Evolutionary conservation across 2,888 invertebrate genomes (phyloP).

Genomic region (Leptinotarsa tumamoca): DNA sequence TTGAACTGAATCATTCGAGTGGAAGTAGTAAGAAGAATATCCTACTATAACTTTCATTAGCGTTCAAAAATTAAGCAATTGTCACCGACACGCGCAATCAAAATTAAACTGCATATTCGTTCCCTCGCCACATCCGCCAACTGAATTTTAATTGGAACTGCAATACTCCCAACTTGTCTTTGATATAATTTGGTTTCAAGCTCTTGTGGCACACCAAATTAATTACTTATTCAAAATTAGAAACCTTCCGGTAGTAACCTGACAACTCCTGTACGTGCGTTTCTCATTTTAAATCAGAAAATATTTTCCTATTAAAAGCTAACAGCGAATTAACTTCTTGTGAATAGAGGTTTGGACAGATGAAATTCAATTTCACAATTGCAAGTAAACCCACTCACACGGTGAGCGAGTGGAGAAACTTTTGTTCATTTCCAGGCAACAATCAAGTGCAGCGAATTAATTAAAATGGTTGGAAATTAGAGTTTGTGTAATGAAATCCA

Average conservation of each 20-base stretch:
- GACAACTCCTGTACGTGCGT: constrained; percentile 35
- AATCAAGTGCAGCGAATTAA: constrained; percentile 4
- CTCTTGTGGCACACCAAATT: constrained; percentile 56
- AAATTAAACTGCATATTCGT: constrained; percentile 41
- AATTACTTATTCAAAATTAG: constrained; percentile 52
- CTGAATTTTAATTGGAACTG: constrained; percentile 62
- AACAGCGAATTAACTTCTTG: constrained; percentile 28
- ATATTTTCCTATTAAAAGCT: constrained; percentile 32
- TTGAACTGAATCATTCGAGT: background rate
- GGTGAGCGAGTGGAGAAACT: background rate
- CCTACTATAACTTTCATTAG: background rate
- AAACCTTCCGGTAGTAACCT: constrained; percentile 42
- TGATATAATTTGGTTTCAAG: constrained; percentile 57
- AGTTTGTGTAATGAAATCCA: background rate
- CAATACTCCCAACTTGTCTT: constrained; percentile 58
- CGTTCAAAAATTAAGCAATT: background rate
- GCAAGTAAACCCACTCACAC: background rate
- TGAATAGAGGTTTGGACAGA: constrained; percentile 27
- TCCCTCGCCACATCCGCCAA: constrained; percentile 54
- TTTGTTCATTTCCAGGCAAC: constrained; percentile 2
- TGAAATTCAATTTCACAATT: constrained; percentile 26
- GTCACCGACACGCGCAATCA: background rate
- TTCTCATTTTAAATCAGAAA: constrained; percentile 35
- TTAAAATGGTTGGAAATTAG: background rate
- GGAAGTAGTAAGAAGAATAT: background rate